A percentile compares a stretch with the other conserved stretches of the same genome.
phyloP scores from a whole-genome alignment of 1,140 invertebrate species.

The Heliconius melpomene region DNA sequence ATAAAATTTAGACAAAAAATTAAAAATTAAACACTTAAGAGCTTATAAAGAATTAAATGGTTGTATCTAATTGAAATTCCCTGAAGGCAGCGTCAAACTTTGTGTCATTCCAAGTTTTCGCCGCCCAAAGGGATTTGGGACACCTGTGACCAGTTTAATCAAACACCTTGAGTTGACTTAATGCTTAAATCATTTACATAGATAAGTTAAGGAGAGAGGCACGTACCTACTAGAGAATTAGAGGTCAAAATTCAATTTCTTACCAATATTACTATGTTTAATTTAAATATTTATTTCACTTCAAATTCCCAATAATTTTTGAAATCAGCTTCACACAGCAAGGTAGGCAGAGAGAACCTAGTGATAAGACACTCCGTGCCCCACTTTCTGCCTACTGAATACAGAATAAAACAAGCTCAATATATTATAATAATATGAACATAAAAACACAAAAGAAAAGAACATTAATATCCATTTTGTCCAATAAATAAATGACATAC shows the following conservation, averaged over 20 bases:
- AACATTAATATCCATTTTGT: background rate
- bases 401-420: background rate
- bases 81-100: background rate
- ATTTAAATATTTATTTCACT: no score
- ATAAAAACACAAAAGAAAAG: background rate
- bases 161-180: slow-evolving; percentile 27
- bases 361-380: no score
- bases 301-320: no score
- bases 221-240: background rate
- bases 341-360: no score
- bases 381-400: background rate
- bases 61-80: slow-evolving; percentile 27
- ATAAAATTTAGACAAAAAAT: background rate
- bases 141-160: slow-evolving; percentile 40
- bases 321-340: no score
- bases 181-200: slow-evolving; percentile 4
- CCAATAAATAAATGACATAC: background rate
- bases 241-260: background rate
- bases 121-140: slow-evolving; percentile 20
- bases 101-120: slow-evolving; percentile 14
- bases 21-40: background rate
- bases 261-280: background rate
- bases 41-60: background rate
- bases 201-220: background rate
- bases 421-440: background rate